Base-by-base conservation (phyloP, 1,140 invertebrate genomes). In the Trichonephila inaurata region DNA sequence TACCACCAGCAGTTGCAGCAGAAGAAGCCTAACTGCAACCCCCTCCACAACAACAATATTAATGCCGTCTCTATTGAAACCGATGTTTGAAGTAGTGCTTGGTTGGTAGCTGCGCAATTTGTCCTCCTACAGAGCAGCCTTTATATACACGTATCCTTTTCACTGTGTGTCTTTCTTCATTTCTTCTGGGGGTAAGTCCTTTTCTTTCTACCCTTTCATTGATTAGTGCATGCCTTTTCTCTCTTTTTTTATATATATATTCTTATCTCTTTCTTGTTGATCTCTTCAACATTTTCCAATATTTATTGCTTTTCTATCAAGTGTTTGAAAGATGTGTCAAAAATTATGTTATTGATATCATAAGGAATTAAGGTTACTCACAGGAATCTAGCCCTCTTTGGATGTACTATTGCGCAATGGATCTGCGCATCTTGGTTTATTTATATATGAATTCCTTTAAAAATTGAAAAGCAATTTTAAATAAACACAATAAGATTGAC, bases 31-130 rank as follows among this genome's bases (percentile, higher is more conserved):
- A 97, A 97, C 96, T 97, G 97, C 96, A 97, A 97, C 96, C 93
- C 93, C 81, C 96, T 97, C 96, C 97, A 98, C 96, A 98, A 98
- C 96, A 98, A 98, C 96, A 97, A 98, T 96, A 97, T 98, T 96
- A 98, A 97, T 96, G 97, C 97, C 96, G 97, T 98, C 97, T 98
- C 98, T 96, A 98, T 99, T 96, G 98, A 99, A 97, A 99, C 98
- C 96, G 98, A 99, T 97, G 98, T 99, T 97, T 99, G 98, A 99
- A 98, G 98, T 88, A 91, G 88, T 94, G 88, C 89, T 90, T 90
- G 93, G 93, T 90, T 94, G 88, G 94, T 77, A 87, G 94, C 94
- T 94, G 94, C 94, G 93, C 93, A 93, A 93, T 86, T 33, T 93
- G 92, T 93, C 92, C 92, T 93, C 92, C 92, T 93, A 81, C 92